phyloP scores from a whole-genome alignment of 2,888 invertebrate genomes.

The Cristatella mucedo region DNA sequence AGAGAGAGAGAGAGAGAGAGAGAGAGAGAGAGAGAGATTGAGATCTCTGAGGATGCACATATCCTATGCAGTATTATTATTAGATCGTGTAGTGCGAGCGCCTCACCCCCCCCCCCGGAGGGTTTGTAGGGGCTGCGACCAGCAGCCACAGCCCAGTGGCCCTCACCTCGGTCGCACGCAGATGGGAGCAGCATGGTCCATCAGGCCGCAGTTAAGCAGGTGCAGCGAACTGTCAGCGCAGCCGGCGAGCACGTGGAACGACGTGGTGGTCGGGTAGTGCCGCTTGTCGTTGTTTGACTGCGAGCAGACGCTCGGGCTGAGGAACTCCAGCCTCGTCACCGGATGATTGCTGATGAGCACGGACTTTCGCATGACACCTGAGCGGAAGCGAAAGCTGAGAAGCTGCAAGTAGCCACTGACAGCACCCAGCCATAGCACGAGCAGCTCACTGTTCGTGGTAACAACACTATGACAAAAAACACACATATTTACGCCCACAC shows the following conservation, averaged over 20 bases:
- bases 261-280: slow-evolving; percentile 10
- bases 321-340: slow-evolving; percentile 18
- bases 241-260: slow-evolving; percentile 10
- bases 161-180: background rate
- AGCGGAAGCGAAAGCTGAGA: background rate
- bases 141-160: background rate
- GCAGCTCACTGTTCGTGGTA: too few relatives aligned
- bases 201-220: slow-evolving; percentile 7
- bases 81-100: too few relatives aligned
- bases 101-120: too few relatives aligned
- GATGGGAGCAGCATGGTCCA: slow-evolving; percentile 4
- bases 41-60: too few relatives aligned
- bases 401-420: too few relatives aligned
- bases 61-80: too few relatives aligned
- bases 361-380: slow-evolving; percentile 5
- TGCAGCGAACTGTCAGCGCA: slow-evolving; percentile 10
- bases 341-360: slow-evolving; percentile 12
- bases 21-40: too few relatives aligned
- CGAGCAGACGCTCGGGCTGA: slow-evolving; percentile 21
- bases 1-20: too few relatives aligned
- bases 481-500: too few relatives aligned
- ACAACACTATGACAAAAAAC: too few relatives aligned
- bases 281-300: slow-evolving; percentile 11
- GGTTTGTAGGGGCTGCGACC: too few relatives aligned
- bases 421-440: too few relatives aligned